Base-by-base conservation (phyloP, 2,797 vertebrate species). In the Diceros bicornis region DNA sequence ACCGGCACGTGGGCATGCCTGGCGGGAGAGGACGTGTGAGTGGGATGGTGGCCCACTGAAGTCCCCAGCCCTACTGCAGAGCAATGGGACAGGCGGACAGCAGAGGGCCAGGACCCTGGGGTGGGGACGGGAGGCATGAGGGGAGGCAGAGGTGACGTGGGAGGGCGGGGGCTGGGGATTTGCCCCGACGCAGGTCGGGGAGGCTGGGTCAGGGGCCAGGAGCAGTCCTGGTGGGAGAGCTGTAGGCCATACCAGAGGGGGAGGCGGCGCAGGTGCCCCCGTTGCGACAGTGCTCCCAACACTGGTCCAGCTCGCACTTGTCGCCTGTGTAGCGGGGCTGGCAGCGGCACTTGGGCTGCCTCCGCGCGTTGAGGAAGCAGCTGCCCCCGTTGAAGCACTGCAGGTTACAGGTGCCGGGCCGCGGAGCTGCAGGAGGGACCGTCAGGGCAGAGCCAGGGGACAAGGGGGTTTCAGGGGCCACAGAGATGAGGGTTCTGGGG, bases 181-280 rank as follows among this genome's bases (percentile, higher is more conserved):
- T 20, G 64, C 64, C 41, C 25, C 41, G 41, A 41, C 41, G 13
- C 0, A 2, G 83, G 68, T 6, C 0, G 23, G 34, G 7, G 82
- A 32, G 18, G 37, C n/a, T 14, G 50, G 52, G 61, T 7, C 1
- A 17, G 59, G 74, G 64, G 27, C 47, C 0, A 0, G 74, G n/a
- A 13, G 11, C 25, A 1, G 55, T 64, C 25, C 14, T 0, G 0
- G 57, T 1, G 0, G 27, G 0, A 0, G 7, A 0, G 6, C 44
- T 0, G 34, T 2, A 8, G 20, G 68, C 0, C 97, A 6, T 98
- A 99, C 99, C 99, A 0, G 99, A 99, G 0, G 99, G 99, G 10
- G 99, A 99, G n/a, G 99, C 99, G 0, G 99, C 99, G 14, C 99
- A 99, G 27, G 99, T 99, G 97, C 99, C 99, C 97, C 99, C 99